Base-by-base conservation (phyloP, 2,797 vertebrate species). In the Psittacula echo region DNA sequence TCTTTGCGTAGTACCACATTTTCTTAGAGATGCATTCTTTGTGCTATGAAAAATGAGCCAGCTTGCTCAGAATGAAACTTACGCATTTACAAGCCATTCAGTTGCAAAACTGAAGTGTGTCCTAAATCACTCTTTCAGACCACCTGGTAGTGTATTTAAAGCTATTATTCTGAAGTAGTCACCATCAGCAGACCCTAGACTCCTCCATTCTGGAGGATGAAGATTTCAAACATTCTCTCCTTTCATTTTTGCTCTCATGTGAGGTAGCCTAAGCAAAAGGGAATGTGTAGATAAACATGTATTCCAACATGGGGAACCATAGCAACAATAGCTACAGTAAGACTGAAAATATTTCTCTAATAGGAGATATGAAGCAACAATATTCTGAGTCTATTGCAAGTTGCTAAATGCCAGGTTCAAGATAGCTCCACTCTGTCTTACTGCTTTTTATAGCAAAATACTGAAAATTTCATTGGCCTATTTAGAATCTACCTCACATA, bases 241-340 rank as follows among this genome's bases (percentile, higher is more conserved):
- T 85, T 89, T 62, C 13, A 37, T 77, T 92, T 92, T 93, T 1
- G 1, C 22, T 54, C 5, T 68, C 34, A 2, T 26, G 54, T 16
- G 32, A 68, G 15, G 53, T n/a, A 89, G 64, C 30, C 64, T 82
- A 87, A 80, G 86, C n/a, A 71, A 70, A 60, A 85, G 30, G 14
- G 62, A 93, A 70, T 50, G 44, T 45, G 60, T 45, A 84, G 37
- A 81, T 41, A 91, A 87, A 84, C 7, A 10, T 47, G n/a, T 72
- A 85, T 78, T 78, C 67, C 73, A 93, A 58, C 54, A 56, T 0
- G 60, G 74, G 62, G 23, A 88, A 76, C 89, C 83, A 93, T 76
- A 84, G 96, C 94, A 94, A 94, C 93, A 82, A 88, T 19, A 87
- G 17, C 75, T 90, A 80, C 45, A 65, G 45, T 72, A 80, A 87